Base-by-base conservation (phyloP, 2,113 vertebrate species). In the Thunnus maccoyii region DNA sequence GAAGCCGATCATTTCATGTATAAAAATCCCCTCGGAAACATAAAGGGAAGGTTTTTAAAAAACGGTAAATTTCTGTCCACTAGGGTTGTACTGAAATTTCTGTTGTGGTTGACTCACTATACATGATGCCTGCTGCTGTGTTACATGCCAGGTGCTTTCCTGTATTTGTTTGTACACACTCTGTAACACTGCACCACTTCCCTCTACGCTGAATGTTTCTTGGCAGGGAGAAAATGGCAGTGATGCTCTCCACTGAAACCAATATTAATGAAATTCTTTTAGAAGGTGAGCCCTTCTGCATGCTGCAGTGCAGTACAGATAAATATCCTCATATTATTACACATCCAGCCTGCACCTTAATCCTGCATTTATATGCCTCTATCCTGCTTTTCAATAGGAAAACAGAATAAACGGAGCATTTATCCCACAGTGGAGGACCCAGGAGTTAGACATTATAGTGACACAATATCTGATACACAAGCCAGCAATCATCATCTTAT, bases 241-340 rank as follows among this genome's bases (percentile, higher is more conserved):
- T 0, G 20, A 74, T 55, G 47, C 47, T 51, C 55, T 66, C 46
- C 8, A 32, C 60, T 66, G 58, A 76, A 85, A 80, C 72, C 87
- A 70, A 65, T 64, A 46, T 73, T 79, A 89, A 85, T 81, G 74
- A 55, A 76, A 84, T 65, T 60, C 41, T 65, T 78, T 58, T 11
- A 73, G 18, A 50, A 17, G 72, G 58, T 5, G 55, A 55, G 75
- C 74, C 4, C 46, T 46, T 66, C 71, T 69, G 74, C 55, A 64
- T 81, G 65, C 81, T 86, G 87, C 88, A 89, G 60, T 83, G 80
- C 86, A 78, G 68, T 17, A 74, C 61, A 80, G 67, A 66, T 60
- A 75, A 80, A 85, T 30, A 44, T 13, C 22, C 27, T 30, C 13
- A 12, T 55, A 9, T 32, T 52, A 48, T 71, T 41, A 30, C 32